Evolutionary conservation across 2,113 vertebrate species (phyloP), one percentile per base, ranked within the genome.

Genomic region (Callipepla squamata): DNA sequence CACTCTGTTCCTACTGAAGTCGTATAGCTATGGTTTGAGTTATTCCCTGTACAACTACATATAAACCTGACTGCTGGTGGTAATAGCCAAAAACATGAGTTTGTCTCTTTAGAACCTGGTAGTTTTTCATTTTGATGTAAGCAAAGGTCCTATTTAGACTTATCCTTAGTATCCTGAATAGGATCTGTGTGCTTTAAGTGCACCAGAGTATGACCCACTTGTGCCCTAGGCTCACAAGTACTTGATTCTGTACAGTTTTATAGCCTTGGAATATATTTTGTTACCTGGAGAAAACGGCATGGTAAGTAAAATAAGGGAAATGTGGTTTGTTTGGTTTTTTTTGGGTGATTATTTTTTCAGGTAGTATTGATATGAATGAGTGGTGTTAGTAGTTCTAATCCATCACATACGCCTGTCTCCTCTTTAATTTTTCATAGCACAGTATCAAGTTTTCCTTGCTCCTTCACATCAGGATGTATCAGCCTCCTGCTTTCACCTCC

Each of bases 301-400:
- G 26, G 4, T 53, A 19, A 84, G 12, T 22, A 58, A 70, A 79
- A 79, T 53, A 11, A 20, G 13, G 51, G 58, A 65, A 67, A 75
- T 36, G 36, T 36, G 36, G 36, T 36, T 36, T 36, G 7, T 36
- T 32, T 3, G n/a, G 34, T 80, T 15, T 7, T 34, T 47, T 20
- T 38, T 57, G 8, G 13, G 57, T 59, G 34, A 28, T 40, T 36
- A 8, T 48, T 50, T 69, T 48, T 18, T 18, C 20, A 50, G 10
- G 9, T 51, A 16, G 5, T 3, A 22, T 34, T 51, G 32, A 0
- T 50, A 44, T n/a, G 61, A 85, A 53, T 22, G 45, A 63, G 11
- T 6, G 30, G 4, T 13, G 21, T 62, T 0, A 5, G 2, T 55
- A 13, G 3, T 45, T 40, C 3, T 44, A 17, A 18, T 10, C 22